phyloP scores from a whole-genome alignment of 2,888 invertebrate genomes.

The Ametastegia equiseti region DNA sequence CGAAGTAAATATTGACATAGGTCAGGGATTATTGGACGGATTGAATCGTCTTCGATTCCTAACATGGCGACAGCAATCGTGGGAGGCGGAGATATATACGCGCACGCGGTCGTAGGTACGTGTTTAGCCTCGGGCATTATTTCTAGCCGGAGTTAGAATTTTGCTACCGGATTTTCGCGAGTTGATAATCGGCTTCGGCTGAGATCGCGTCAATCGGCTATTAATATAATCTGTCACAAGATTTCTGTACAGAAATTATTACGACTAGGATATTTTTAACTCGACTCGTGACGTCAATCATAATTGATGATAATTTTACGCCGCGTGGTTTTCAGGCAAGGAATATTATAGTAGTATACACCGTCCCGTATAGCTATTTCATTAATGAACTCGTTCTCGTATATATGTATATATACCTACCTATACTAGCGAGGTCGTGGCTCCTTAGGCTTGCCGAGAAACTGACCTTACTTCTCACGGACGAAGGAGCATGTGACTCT shows the following conservation, averaged over 20 bases:
- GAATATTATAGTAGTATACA: neutral
- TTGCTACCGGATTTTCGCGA: neutral
- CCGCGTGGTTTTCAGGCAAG: neutral
- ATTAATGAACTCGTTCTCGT: too few species aligned
- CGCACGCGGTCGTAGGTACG: too few species aligned
- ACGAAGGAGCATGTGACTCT: neutral
- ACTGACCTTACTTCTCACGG: constrained; percentile 40
- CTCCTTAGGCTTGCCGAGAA: neutral
- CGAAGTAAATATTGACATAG: constrained; percentile 1
- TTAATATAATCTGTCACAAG: too few species aligned
- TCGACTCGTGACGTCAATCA: neutral
- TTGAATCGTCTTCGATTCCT: constrained; percentile 21
- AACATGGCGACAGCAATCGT: constrained; percentile 14
- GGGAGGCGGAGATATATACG: too few species aligned
- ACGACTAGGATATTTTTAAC: too few species aligned
- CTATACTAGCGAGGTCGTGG: neutral
- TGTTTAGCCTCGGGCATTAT: constrained; percentile 45
- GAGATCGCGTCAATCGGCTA: too few species aligned
- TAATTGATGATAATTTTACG: neutral
- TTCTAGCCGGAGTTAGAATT: neutral
- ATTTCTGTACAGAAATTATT: too few species aligned
- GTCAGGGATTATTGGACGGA: constrained; percentile 18
- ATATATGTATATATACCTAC: too few species aligned
- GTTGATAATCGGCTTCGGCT: too few species aligned
- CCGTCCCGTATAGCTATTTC: too few species aligned